Conservation (phyloP, 2,797 vertebrate genomes). For the Buphagus erythrorhynchus region DNA sequence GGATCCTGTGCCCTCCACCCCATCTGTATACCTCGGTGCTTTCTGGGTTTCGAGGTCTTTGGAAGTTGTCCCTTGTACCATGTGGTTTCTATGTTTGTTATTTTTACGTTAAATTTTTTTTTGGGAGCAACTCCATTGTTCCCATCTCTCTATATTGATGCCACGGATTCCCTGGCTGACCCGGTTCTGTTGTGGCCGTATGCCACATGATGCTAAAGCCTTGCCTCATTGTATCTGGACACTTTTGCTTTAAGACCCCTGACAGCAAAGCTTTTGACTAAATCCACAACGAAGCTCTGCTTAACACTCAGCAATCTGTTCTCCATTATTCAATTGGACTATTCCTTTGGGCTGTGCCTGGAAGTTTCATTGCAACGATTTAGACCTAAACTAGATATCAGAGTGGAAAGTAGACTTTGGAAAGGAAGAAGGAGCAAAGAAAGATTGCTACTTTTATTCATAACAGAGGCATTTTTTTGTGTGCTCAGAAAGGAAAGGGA, state of each 20-base stretch:
- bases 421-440: background rate
- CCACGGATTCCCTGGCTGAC: too few relatives aligned
- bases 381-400: background rate
- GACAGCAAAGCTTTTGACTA: background rate
- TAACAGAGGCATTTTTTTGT: background rate
- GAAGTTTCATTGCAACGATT: background rate
- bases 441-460: background rate
- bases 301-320: background rate
- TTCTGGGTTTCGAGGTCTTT: too few relatives aligned
- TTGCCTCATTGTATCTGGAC: background rate
- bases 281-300: background rate
- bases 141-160: too few relatives aligned
- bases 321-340: background rate
- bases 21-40: too few relatives aligned
- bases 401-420: background rate
- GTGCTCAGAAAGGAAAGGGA: background rate
- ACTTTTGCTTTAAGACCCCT: background rate
- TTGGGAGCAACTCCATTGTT: too few relatives aligned
- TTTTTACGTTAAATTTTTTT: too few relatives aligned
- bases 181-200: too few relatives aligned
- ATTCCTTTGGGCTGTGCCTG: background rate
- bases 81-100: too few relatives aligned
- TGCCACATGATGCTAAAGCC: background rate
- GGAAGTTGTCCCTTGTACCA: too few relatives aligned
- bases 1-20: too few relatives aligned